These are phyloP conservation scores for Pantherophis alleghaniensis DNA, from an alignment of 2,797 vertebrate genomes.

Conservation along the genomic window DNA sequence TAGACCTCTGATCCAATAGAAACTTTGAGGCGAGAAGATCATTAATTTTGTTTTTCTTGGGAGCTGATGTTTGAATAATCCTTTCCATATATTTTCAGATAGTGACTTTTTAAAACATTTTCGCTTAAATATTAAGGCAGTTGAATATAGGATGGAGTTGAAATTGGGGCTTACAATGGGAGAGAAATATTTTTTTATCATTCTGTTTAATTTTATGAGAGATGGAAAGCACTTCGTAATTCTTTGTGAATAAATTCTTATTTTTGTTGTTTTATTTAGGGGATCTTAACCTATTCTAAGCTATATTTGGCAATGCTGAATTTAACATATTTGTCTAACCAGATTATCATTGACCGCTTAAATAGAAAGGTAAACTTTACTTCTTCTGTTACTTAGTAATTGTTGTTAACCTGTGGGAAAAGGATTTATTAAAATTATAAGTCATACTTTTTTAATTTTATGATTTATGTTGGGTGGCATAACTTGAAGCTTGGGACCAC, in stretches of 20 bases:
- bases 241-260: neutral
- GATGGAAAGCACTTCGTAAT: neutral
- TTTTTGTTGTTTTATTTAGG: constrained; percentile 70
- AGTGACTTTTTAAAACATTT: neutral
- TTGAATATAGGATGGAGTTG: neutral
- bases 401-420: neutral
- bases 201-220: neutral
- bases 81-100: neutral
- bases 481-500: neutral
- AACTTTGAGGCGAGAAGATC: neutral
- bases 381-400: constrained; percentile 11
- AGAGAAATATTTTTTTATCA: neutral
- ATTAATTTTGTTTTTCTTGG: neutral
- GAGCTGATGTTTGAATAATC: neutral
- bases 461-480: neutral
- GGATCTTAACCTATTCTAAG: constrained; percentile 82
- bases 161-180: neutral
- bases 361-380: constrained; percentile 83
- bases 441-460: neutral
- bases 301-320: constrained; percentile 87
- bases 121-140: neutral
- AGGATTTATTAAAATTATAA: neutral
- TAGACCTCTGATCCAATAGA: neutral
- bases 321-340: constrained; percentile 84
- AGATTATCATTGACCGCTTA: constrained; percentile 85